A percentile compares a stretch with the other conserved stretches of the same genome.
phyloP scores from a whole-genome alignment of 2,797 vertebrate genomes.

The Pachyuromys duprasi region DNA sequence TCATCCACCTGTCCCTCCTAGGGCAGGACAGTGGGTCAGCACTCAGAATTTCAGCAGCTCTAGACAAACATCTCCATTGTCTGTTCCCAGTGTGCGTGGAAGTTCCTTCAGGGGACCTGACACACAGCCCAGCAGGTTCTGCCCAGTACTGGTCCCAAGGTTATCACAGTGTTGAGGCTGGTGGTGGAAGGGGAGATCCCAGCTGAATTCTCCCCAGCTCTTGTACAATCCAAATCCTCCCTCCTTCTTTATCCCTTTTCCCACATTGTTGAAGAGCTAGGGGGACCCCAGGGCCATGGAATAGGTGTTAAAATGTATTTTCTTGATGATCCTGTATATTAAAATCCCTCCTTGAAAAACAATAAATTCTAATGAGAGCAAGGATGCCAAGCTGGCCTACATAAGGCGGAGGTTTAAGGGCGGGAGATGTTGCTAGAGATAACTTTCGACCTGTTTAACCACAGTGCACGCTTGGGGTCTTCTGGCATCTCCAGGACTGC shows the following conservation, averaged over 20 bases:
- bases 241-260: neutral
- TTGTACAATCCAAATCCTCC: neutral
- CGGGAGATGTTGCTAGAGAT: neutral
- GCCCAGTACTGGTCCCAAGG: accelerated
- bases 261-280: neutral
- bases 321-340: neutral
- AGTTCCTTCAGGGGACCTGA: neutral
- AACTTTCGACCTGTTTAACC: neutral
- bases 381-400: neutral
- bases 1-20: neutral
- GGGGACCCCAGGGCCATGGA: neutral
- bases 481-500: neutral
- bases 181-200: too few relatives aligned
- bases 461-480: neutral
- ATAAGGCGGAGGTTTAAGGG: neutral
- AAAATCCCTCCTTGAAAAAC: neutral
- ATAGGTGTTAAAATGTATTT: slow-evolving; percentile 24
- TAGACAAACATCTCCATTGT: neutral
- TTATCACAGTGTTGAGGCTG: neutral
- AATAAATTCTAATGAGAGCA: neutral
- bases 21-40: accelerated
- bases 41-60: neutral
- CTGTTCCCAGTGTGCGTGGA: neutral
- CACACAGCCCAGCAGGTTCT: accelerated
- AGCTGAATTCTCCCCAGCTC: neutral